Conservation (phyloP, 2,113 vertebrate genomes). For the Chloebia gouldiae region DNA sequence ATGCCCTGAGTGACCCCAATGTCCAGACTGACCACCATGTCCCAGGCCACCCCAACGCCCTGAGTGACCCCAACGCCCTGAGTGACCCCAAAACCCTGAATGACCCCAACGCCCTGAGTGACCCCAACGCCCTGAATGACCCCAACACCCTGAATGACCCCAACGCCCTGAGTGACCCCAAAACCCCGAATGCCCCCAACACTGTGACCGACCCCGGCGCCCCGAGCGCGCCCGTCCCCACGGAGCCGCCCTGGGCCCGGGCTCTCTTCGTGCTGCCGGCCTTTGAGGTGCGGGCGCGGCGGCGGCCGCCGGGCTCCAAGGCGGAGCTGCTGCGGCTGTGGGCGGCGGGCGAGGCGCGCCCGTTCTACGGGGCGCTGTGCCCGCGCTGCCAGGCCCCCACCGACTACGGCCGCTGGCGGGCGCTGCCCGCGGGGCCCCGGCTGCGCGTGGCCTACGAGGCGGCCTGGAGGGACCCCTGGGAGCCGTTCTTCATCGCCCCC, state of each 20-base stretch:
- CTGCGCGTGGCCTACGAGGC: neutral
- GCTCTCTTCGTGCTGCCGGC: neutral
- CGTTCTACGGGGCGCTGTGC: neutral
- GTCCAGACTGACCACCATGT: no score
- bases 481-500: neutral
- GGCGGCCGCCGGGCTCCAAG: neutral
- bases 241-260: neutral
- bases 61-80: neutral
- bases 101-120: no score
- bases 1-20: no score
- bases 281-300: neutral
- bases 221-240: no score
- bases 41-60: fast-evolving
- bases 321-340: neutral
- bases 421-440: neutral
- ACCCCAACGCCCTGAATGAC: no score
- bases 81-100: no score
- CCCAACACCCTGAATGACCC: no score
- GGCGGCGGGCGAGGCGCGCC: fast-evolving
- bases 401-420: neutral
- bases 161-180: no score
- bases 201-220: no score
- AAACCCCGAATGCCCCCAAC: no score
- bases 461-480: neutral
- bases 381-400: neutral